Conservation (phyloP, 2,888 invertebrate species). For the Zhuqinia jingwanae region DNA sequence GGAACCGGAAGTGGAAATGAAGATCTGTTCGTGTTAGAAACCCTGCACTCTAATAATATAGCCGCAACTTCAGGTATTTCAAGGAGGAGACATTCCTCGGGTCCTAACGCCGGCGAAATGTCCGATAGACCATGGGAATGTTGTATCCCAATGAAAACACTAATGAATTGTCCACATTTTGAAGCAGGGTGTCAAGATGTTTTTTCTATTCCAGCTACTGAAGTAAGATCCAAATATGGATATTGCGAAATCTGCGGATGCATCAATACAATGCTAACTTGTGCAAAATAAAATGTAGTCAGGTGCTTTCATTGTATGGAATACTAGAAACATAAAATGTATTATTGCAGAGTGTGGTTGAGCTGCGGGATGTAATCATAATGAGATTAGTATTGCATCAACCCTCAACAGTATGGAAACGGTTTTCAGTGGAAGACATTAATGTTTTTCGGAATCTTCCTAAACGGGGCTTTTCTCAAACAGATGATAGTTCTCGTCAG, state of each 20-base stretch:
- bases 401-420: slow-evolving; percentile 81
- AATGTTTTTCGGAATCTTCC: slow-evolving; percentile 79
- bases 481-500: slow-evolving; percentile 75
- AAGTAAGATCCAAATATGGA: too few species aligned
- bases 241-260: too few species aligned
- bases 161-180: slow-evolving; percentile 80
- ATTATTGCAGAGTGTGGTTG: slow-evolving; percentile 80
- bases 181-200: slow-evolving; percentile 80
- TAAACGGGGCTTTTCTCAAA: slow-evolving; percentile 75
- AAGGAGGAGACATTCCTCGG: slow-evolving; percentile 73
- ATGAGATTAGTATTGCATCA: slow-evolving; percentile 81
- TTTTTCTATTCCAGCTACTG: slow-evolving; percentile 80
- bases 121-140: slow-evolving; percentile 79
- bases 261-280: too few species aligned
- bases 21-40: slow-evolving; percentile 57
- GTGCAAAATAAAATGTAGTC: too few species aligned
- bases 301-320: too few species aligned
- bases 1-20: slow-evolving; percentile 24
- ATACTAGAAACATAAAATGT: too few species aligned
- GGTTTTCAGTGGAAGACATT: slow-evolving; percentile 81
- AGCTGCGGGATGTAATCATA: slow-evolving; percentile 80
- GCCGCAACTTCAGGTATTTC: not conserved
- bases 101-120: slow-evolving; percentile 68
- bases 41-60: slow-evolving; percentile 37
- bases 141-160: slow-evolving; percentile 79